Evolutionary conservation across 2,888 invertebrate species (phyloP).

Genomic region (Panzeria rudis): DNA sequence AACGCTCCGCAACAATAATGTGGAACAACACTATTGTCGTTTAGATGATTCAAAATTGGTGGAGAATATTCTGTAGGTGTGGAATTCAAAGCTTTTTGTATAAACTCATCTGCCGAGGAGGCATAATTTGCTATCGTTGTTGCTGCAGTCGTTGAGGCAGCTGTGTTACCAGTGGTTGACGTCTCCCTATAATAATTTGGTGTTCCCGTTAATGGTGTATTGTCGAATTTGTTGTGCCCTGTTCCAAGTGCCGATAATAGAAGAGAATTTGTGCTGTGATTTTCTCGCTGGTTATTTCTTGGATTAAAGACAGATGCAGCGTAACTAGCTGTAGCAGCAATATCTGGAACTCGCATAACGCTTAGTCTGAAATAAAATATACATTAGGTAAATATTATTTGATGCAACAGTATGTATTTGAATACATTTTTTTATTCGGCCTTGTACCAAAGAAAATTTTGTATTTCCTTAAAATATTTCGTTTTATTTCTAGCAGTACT

Average conservation of each 20-base stretch:
- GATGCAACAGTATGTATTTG: too few relatives aligned
- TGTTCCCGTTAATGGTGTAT: constrained; percentile 47
- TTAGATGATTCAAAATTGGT: constrained; percentile 57
- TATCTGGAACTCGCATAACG: constrained; percentile 75
- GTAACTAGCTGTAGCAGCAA: constrained; percentile 73
- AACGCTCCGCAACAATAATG: constrained; percentile 68
- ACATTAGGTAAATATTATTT: neutral
- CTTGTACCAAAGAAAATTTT: neutral
- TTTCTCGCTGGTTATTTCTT: constrained; percentile 60
- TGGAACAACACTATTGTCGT: constrained; percentile 55
- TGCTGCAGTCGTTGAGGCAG: constrained; percentile 32
- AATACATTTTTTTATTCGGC: neutral
- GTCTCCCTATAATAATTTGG: constrained; percentile 54
- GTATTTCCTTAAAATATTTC: neutral
- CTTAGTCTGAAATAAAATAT: constrained; percentile 54
- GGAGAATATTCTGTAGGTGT: constrained; percentile 68
- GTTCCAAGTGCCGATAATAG: constrained; percentile 59
- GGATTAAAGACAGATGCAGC: constrained; percentile 70
- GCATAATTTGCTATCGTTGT: constrained; percentile 54
- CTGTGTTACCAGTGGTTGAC: constrained; percentile 3
- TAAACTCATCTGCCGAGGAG: constrained; percentile 73
- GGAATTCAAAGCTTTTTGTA: constrained; percentile 72
- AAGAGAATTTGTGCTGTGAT: constrained; percentile 59
- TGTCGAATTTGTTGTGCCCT: constrained; percentile 65
- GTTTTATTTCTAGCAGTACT: neutral